These are phyloP conservation scores for Platerodrilus igneus DNA, from an alignment of 2,888 invertebrate species.

Conservation along the genomic window DNA sequence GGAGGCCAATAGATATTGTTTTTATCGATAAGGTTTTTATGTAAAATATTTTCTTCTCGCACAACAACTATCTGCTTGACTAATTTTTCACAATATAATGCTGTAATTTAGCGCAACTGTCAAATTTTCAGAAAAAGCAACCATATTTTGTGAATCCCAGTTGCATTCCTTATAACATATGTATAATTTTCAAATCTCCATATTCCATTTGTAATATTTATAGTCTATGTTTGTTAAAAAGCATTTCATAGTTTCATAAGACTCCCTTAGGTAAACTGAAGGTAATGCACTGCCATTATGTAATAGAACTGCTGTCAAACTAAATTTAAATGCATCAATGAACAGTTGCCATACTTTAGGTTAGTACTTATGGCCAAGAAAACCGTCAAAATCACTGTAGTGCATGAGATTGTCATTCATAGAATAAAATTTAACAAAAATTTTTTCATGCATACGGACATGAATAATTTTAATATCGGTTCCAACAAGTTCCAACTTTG, in stretches of 20 bases:
- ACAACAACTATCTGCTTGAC: background rate
- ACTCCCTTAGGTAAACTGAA: background rate
- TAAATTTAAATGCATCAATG: conserved; percentile 1
- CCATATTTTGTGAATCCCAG: too few relatives aligned
- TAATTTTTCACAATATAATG: background rate
- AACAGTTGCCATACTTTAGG: conserved; percentile 5
- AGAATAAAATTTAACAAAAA: background rate
- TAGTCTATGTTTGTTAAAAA: too few relatives aligned
- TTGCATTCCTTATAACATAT: too few relatives aligned
- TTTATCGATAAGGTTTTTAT: too few relatives aligned
- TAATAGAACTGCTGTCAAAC: conserved; percentile 3
- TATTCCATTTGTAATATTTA: too few relatives aligned
- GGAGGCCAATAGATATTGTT: background rate
- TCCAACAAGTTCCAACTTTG: too few relatives aligned
- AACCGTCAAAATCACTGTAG: conserved; percentile 3
- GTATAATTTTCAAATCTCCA: too few relatives aligned
- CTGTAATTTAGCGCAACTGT: background rate
- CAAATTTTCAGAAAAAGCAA: too few relatives aligned
- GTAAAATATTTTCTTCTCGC: background rate
- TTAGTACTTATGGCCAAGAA: conserved; percentile 1
- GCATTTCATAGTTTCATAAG: too few relatives aligned
- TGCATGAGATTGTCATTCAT: conserved; percentile 5
- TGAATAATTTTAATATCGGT: background rate
- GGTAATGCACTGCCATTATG: conserved; percentile 6
- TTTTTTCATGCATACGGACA: background rate